Evolutionary conservation across 2,113 vertebrate genomes (phyloP), one percentile per base, ranked within the genome.

Genomic region (Pituophis catenifer): DNA sequence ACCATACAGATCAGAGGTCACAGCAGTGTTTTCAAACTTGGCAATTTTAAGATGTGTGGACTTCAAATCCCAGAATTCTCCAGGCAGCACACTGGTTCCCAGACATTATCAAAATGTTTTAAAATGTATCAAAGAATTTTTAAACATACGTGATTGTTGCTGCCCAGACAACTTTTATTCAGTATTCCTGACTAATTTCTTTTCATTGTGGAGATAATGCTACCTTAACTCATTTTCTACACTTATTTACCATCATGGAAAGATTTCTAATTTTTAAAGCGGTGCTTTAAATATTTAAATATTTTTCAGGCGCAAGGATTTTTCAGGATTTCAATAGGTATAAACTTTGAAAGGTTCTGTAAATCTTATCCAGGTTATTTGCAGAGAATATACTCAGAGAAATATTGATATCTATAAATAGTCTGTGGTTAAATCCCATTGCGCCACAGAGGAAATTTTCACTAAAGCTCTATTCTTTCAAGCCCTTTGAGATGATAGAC

Each of bases 381-480:
- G 44, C 70, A 89, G 58, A 59, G 58, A 59, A 59, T 38, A 26
- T 38, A 15, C 75, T 62, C 24, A 81, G 44, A 90, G 23, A 90
- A 86, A 90, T 86, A 29, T 86, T 86, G 29, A 8, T 52, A 59
- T 62, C 21, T 85, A 53, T 33, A 93, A 86, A 93, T 59, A 52
- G 13, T 92, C 13, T 65, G 12, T 85, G 94, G 92, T 95, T 90
- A 88, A 96, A 90, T 21, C 94, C 48, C 15, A 3, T 85, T 86
- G 23, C 55, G 85, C 17, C 85, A 12, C 23, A 65, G 55, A 19
- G 19, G 3, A 8, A 26, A n/a, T 92, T 94, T 94, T 90, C 93
- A 21, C 93, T 90, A 52, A 86, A 86, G 89, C 62, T 90, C 55
- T 95, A 62, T 88, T 44, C 91, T 95, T 95, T 88, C 91, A 91